These are phyloP conservation scores for Trichomalopsis sarcophagae DNA, from an alignment of 1,140 invertebrate species.

Conservation along the genomic window DNA sequence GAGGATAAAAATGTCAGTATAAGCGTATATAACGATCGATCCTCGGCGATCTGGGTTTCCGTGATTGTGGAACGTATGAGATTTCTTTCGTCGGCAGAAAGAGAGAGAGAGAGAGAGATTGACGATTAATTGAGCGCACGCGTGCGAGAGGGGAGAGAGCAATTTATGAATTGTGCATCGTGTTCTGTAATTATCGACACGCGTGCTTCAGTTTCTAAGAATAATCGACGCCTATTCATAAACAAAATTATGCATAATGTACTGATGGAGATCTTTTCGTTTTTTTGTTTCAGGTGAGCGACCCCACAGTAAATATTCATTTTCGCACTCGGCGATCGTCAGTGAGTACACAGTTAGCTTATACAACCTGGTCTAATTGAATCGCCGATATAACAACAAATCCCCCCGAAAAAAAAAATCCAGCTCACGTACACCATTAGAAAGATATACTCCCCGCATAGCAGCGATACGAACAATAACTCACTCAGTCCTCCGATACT, in stretches of 20 bases:
- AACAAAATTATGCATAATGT: not conserved
- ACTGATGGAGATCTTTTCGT: not conserved
- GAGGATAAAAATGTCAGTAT: slow-evolving; percentile 32
- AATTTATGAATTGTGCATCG: slow-evolving; percentile 8
- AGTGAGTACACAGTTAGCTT: not conserved
- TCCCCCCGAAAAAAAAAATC: not conserved
- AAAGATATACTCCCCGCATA: slow-evolving; percentile 1
- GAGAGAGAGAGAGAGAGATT: too few species aligned
- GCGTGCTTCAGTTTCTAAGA: too few species aligned
- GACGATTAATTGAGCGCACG: slow-evolving; percentile 35
- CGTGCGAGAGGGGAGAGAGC: not conserved
- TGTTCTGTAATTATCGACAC: not conserved
- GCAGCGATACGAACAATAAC: slow-evolving; percentile 1
- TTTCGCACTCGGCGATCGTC: not conserved
- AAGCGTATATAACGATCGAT: not conserved
- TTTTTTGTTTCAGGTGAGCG: slow-evolving; percentile 25
- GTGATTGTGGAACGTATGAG: slow-evolving; percentile 13
- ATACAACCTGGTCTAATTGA: not conserved
- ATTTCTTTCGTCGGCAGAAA: too few species aligned
- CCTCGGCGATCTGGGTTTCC: slow-evolving; percentile 21
- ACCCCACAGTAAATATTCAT: not conserved
- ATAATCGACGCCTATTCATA: too few species aligned
- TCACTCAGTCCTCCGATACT: not conserved
- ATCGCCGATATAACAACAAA: not conserved
- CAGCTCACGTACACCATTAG: not conserved